A percentile compares a stretch with the other conserved stretches of the same genome.
These are phyloP conservation scores for Formica aserva DNA, from an alignment of 2,888 invertebrate genomes.

Conservation along the genomic window DNA sequence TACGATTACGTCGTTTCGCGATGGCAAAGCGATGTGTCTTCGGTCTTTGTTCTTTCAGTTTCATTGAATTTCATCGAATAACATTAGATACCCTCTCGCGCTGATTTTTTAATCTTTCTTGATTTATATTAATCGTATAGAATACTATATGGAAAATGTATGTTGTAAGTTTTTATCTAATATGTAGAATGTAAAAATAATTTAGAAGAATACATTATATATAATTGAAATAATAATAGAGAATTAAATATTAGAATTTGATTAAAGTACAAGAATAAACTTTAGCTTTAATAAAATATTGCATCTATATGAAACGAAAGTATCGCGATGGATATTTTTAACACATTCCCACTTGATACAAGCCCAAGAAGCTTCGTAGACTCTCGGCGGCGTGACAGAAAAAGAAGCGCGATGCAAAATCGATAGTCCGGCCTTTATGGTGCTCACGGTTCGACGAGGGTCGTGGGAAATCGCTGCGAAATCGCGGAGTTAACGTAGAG, in stretches of 20 bases:
- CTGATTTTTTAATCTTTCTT: neutral
- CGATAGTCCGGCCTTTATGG: constrained; percentile 48
- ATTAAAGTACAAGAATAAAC: neutral
- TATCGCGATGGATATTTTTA: constrained; percentile 7
- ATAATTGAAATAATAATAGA: neutral
- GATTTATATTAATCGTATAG: neutral
- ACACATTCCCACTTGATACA: constrained; percentile 11
- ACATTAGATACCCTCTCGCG: neutral
- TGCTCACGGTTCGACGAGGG: constrained; percentile 45
- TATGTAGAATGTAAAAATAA: neutral
- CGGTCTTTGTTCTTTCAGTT: neutral
- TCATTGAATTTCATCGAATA: neutral
- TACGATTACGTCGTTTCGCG: neutral
- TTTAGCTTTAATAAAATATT: neutral
- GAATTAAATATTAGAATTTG: constrained; percentile 17
- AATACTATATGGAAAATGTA: neutral
- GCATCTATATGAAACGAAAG: neutral
- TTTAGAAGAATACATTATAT: neutral
- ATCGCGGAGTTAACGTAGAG: neutral
- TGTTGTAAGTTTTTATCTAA: too few species aligned
- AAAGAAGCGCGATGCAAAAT: constrained; percentile 51
- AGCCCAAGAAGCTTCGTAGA: neutral
- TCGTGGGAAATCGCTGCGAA: constrained; percentile 37
- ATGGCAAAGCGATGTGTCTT: neutral
- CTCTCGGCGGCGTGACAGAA: constrained; percentile 25